Evolutionary conservation across 30 jellyfish, hydroid and myxozoan genomes (phyloP).

Genomic region (Hydra vulgaris): DNA sequence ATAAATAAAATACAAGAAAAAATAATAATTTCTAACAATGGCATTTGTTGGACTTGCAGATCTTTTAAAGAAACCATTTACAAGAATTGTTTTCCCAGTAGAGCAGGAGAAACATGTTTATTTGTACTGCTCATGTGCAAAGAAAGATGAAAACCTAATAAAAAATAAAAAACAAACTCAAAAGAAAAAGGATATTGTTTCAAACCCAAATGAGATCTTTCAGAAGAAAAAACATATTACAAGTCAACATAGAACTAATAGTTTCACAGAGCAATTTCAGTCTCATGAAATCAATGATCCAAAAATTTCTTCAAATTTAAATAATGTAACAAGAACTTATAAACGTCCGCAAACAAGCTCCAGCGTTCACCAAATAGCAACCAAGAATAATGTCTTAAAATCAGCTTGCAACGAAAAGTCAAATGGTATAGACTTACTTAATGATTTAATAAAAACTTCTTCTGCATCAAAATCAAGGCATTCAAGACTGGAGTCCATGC

Average conservation of each 20-base stretch:
- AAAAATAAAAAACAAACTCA: no score
- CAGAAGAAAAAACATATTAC: neutral
- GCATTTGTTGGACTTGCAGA: slow-evolving; percentile 5
- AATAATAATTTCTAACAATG: neutral
- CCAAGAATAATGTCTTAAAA: neutral
- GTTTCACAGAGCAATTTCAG: neutral
- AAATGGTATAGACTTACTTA: neutral
- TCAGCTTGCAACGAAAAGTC: neutral
- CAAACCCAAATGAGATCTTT: no score
- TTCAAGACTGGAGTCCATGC: no score
- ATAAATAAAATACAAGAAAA: no score
- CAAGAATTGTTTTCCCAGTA: neutral
- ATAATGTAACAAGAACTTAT: neutral
- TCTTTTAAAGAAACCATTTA: neutral
- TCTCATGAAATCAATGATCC: neutral
- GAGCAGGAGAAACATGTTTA: slow-evolving; percentile 6
- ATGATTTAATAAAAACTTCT: neutral
- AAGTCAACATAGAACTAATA: neutral
- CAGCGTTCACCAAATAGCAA: neutral
- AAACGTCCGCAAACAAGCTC: neutral
- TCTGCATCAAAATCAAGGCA: no score
- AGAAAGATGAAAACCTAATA: neutral
- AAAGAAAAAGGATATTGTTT: no score
- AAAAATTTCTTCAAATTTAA: neutral
- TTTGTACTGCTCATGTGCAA: neutral